These are phyloP conservation scores for Chrysemys picta DNA, from an alignment of 2,113 vertebrate species.

Conservation along the genomic window DNA sequence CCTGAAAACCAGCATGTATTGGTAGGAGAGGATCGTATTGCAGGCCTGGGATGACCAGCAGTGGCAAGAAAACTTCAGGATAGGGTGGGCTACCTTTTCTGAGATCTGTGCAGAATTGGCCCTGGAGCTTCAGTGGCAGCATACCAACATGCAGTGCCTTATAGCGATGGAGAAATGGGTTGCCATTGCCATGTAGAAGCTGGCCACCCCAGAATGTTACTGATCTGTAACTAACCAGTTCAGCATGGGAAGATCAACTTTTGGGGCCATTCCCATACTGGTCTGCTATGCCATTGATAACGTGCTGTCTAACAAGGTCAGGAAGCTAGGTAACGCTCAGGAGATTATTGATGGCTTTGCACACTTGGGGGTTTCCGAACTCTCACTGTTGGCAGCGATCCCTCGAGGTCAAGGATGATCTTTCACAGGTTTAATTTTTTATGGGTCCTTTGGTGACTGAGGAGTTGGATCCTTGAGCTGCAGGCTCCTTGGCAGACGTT, in stretches of 20 bases:
- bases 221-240: not conserved
- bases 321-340: not conserved
- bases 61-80: not conserved
- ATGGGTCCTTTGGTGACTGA: too few relatives aligned
- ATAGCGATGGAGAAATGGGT: not conserved
- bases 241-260: not conserved
- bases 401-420: too few relatives aligned
- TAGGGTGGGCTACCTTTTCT: not conserved
- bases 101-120: not conserved
- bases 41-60: not conserved
- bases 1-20: not conserved
- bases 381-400: too few relatives aligned
- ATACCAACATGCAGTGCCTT: not conserved
- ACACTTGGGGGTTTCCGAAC: too few relatives aligned
- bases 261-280: not conserved
- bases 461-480: too few relatives aligned
- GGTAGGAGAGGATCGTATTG: not conserved
- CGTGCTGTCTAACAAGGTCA: not conserved
- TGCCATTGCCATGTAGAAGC: not conserved
- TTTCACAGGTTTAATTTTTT: too few relatives aligned
- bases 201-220: not conserved
- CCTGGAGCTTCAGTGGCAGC: too few relatives aligned
- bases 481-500: too few relatives aligned
- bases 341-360: not conserved
- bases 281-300: not conserved